These are phyloP conservation scores for Chelonus insularis DNA, from an alignment of 1,140 invertebrate species.

Conservation along the genomic window DNA sequence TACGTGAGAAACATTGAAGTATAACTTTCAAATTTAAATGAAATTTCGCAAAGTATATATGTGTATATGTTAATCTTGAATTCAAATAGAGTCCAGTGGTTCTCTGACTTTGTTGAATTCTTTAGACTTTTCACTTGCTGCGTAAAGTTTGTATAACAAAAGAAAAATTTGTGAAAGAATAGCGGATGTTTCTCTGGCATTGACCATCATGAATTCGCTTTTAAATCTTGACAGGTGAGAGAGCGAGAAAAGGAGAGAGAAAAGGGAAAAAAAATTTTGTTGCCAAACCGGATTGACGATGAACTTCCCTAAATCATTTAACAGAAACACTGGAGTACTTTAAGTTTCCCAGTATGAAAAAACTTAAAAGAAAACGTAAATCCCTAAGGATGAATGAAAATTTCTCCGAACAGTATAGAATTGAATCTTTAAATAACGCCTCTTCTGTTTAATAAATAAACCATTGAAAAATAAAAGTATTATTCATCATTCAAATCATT, in stretches of 20 bases:
- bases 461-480: too few species aligned
- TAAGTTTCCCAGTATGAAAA: constrained; percentile 7
- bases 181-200: neutral
- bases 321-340: neutral
- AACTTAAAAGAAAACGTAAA: neutral
- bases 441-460: too few species aligned
- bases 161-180: neutral
- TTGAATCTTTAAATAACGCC: too few species aligned
- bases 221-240: constrained; percentile 30
- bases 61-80: constrained; percentile 7
- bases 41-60: constrained; percentile 14
- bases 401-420: too few species aligned
- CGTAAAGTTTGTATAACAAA: neutral
- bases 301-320: constrained; percentile 7
- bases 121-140: neutral
- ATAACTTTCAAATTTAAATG: too few species aligned
- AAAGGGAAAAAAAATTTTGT: constrained; percentile 10
- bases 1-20: too few species aligned
- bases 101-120: neutral
- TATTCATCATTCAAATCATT: too few species aligned
- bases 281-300: constrained; percentile 32
- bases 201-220: constrained; percentile 22
- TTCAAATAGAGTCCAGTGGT: neutral
- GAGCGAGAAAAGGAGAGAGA: constrained; percentile 18
- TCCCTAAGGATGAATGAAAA: too few species aligned